Evolutionary conservation across 2,888 invertebrate genomes (phyloP), one percentile per base, ranked within the genome.

Genomic region (Phalera bucephala): DNA sequence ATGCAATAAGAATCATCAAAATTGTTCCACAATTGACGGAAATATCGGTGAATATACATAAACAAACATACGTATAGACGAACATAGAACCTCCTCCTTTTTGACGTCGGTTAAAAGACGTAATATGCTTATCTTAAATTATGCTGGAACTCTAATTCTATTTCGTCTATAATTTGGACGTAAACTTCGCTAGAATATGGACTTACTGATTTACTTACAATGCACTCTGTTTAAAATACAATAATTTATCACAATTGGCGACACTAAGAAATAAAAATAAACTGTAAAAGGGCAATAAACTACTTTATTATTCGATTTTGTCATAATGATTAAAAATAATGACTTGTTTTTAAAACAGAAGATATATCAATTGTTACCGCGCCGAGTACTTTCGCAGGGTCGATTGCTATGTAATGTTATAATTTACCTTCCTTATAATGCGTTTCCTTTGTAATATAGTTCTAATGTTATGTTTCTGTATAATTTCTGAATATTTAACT

Each of bases 331-430:
- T 45, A 31, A 41, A 42, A 38, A 33, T 41, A 20, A 42, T 32
- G 38, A 17, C 31, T 36, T 21, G 17, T 40, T 39, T 51, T 47
- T 38, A 46, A 44, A 12, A 32, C 12, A 13, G 25, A 29, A 17
- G 17, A 50, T 39, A 30, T 21, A 38, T 38, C 32, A 45, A 45
- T 46, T 34, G 35, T 40, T 32, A 34, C 29, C 11, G 15, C 22
- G 22, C 6, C n/a, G 13, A 33, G 26, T 19, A 22, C 28, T 47
- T 47, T 30, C 32, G 37, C 26, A 26, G 43, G 52, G 45, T 46
- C 46, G 58, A 52, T 46, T 48, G 39, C 40, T 22, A n/a, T 33
- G 44, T 51, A 53, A 53, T 49, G 31, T 31, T 45, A 40, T 44
- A 14, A 50, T 45, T 50, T 47, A 56, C 50, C 45, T 55, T 54